Evolutionary conservation across 2,113 vertebrate species (phyloP), one percentile per base, ranked within the genome.

Genomic region (Chloroceryle aenea): DNA sequence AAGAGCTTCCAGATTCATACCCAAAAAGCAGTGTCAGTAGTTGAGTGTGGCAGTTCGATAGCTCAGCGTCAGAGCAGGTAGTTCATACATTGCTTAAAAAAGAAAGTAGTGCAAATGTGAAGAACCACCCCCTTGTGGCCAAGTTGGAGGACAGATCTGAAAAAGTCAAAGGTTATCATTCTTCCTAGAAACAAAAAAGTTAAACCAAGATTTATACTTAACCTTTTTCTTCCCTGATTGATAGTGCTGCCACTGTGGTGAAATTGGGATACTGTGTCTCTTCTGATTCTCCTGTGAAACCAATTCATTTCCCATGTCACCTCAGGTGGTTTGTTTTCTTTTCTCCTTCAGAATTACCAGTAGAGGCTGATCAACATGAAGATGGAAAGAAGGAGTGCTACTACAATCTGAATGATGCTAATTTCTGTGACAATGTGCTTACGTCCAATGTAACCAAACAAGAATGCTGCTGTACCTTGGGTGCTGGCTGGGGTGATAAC

Each of bases 401-500:
- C 98, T 99, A 99, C 94, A 99, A 98, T 52, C 98, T 99, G 79
- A 99, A 98, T 0, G 98, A 99, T 12, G 99, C 99, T 89, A 99
- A 99, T 95, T 98, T 99, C 97, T 99, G 99, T 83, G 99, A 99
- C 91, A 99, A 99, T 0, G 99, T 99, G 62, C 98, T 99, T 95
- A 99, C 99, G 8, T 98, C 98, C 95, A 99, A 99, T 7, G 98
- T 99, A 56, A 99, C 99, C 82, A 99, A 99, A 89, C 98, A 99
- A 95, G 99, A 99, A 93, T 99, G 99, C 96, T 99, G 99, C 98
- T 99, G 99, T 82, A 99, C 99, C 0, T 98, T 99, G 58, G 99
- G 99, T 23, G 99, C 99, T 3, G 99, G 99, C 58, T 99, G 99
- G 99, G 99, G 99, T 2, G 99, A 99, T 85, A 99, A 99, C 98